Evolutionary conservation across 2,888 invertebrate genomes (phyloP).

Genomic region (Ceriagrion tenellum): DNA sequence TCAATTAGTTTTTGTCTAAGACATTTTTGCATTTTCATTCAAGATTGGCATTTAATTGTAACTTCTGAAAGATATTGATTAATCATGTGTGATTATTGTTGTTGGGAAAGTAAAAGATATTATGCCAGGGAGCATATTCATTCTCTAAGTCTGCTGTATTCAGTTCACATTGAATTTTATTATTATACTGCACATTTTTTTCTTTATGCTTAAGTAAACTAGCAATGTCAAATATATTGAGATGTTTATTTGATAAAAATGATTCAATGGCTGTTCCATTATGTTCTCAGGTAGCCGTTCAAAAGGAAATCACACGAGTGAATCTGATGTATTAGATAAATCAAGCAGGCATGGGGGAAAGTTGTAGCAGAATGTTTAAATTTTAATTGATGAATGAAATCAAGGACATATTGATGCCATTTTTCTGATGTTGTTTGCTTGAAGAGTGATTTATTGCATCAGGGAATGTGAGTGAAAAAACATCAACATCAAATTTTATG

Average conservation of each 20-base stretch:
- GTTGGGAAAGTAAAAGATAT: neutral
- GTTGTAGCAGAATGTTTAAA: conserved; percentile 31
- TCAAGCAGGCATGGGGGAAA: conserved; percentile 48
- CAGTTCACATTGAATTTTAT: no score
- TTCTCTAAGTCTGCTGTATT: neutral
- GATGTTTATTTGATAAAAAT: neutral
- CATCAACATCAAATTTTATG: conserved; percentile 19
- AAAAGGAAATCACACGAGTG: conserved; percentile 43
- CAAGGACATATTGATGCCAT: conserved; percentile 40
- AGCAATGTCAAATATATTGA: neutral
- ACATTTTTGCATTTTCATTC: neutral
- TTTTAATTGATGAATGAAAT: neutral
- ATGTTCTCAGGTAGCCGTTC: conserved; percentile 37
- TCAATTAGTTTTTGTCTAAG: neutral
- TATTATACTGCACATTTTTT: neutral
- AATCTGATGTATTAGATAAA: conserved; percentile 37
- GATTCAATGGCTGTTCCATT: neutral
- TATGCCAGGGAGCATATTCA: neutral
- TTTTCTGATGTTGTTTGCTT: conserved; percentile 32
- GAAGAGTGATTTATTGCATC: conserved; percentile 56
- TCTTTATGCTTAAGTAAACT: neutral
- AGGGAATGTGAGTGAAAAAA: conserved; percentile 18
- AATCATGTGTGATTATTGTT: neutral
- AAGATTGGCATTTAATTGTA: neutral
- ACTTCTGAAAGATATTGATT: neutral